Evolutionary conservation across 2,113 vertebrate genomes (phyloP).

Genomic region (Thermophis baileyi): DNA sequence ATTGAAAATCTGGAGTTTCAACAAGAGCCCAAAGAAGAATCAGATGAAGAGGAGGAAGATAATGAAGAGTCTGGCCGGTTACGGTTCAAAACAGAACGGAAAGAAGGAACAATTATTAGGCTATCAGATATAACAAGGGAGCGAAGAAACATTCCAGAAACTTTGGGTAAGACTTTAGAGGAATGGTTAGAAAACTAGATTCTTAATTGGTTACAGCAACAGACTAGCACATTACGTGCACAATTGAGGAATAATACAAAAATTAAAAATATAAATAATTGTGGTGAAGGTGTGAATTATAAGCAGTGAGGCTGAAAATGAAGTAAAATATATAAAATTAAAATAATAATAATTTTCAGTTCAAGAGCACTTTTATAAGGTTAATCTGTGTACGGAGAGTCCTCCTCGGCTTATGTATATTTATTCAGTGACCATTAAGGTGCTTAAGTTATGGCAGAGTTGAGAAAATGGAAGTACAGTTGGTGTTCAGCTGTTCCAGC

Average conservation of each 20-base stretch:
- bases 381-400: background rate
- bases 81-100: conserved; percentile 95
- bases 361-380: background rate
- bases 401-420: background rate
- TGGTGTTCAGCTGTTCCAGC: background rate
- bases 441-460: background rate
- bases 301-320: too few relatives aligned
- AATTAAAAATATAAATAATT: background rate
- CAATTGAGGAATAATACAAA: background rate
- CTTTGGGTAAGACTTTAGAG: conserved; percentile 78
- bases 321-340: background rate
- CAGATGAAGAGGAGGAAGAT: conserved; percentile 93
- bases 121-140: conserved; percentile 85
- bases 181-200: background rate
- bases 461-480: background rate
- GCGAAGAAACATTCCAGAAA: conserved; percentile 95
- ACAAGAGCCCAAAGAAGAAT: conserved; percentile 76
- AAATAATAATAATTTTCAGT: background rate
- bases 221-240: background rate
- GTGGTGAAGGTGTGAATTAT: too few relatives aligned
- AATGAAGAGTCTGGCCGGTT: conserved; percentile 87
- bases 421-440: background rate
- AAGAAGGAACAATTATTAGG: conserved; percentile 87
- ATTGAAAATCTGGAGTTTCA: conserved; percentile 74
- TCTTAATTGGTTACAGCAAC: background rate